Base-by-base conservation (phyloP, 2,113 vertebrate genomes). In the Phoenicopterus ruber region DNA sequence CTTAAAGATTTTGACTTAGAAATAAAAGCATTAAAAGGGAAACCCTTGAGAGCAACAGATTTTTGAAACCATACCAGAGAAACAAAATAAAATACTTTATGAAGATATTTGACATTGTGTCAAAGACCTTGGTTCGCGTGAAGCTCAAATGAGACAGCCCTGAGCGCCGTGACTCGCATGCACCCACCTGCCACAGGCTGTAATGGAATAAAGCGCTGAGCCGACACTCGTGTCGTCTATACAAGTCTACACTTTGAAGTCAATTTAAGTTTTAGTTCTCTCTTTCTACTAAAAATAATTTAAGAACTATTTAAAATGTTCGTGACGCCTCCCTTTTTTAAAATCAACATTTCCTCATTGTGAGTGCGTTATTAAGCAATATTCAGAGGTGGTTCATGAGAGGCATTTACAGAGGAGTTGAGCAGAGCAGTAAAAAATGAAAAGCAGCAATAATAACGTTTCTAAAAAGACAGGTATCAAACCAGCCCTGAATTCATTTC, bases 131-230 rank as follows among this genome's bases (percentile, higher is more conserved):
- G 32, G 62, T 38, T 26, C 0, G 0, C 10, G 40, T 17, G 49
- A 42, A 65, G 32, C 28, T 61, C 47, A 6, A 26, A 58, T 0
- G 8, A 49, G 31, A 21, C 20, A 40, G 72, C 21, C 26, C 46
- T 16, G 28, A 84, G 49, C 54, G n/a, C 69, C 17, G 2, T 2
- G 12, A 31, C 25, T 21, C 5, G 0, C 2, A 3, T 8, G n/a
- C 31, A 24, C 52, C 42, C 73, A 29, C 47, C 71, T 52, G 19
- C 40, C 67, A 12, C 5, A 11, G 66, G 73, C 66, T 71, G 25
- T 4, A 46, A 32, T 9, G 66, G 58, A 72, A 55, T 28, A 29
- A 90, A 46, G 28, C 25, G 20, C 34, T 20, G 31, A 76, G 71
- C 14, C 40, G 73, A 9, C 1, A 20, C 20, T 89, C 31, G 1